Evolutionary conservation across 1,140 invertebrate genomes (phyloP).

Genomic region (Brachionus rotundiformis): DNA sequence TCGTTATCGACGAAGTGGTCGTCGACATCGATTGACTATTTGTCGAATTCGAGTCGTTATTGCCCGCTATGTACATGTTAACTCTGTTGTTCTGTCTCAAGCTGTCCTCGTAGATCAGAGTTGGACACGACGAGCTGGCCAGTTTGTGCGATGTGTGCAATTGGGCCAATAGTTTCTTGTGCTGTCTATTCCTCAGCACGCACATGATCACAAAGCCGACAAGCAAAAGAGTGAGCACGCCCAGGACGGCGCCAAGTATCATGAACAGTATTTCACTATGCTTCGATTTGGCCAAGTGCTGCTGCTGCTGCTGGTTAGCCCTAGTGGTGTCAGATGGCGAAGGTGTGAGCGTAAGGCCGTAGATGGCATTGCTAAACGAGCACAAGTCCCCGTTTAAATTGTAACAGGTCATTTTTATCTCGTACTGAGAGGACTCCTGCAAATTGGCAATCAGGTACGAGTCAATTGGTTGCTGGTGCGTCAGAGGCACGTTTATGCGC

Average conservation of each 20-base stretch:
- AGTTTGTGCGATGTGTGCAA: slow-evolving; percentile 37
- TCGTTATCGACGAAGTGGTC: slow-evolving; percentile 27
- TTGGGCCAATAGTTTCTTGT: slow-evolving; percentile 55
- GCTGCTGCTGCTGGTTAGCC: neutral
- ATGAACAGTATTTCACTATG: slow-evolving; percentile 61
- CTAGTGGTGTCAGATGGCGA: neutral
- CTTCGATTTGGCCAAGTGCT: neutral
- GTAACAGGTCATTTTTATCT: slow-evolving; percentile 21
- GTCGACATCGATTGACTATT: slow-evolving; percentile 52
- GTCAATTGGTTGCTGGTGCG: neutral
- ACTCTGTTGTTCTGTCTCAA: neutral
- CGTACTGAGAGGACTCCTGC: neutral
- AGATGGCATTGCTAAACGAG: slow-evolving; percentile 46
- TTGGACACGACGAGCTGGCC: slow-evolving; percentile 32
- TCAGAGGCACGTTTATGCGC: slow-evolving; percentile 18
- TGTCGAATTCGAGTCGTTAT: slow-evolving; percentile 44
- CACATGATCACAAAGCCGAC: slow-evolving; percentile 63
- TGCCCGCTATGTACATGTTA: neutral
- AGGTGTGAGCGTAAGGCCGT: slow-evolving; percentile 11
- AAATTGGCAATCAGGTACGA: slow-evolving; percentile 44
- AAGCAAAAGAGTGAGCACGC: slow-evolving; percentile 60
- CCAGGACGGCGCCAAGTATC: slow-evolving; percentile 62
- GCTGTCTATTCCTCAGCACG: slow-evolving; percentile 62
- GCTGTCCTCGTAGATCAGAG: slow-evolving; percentile 41
- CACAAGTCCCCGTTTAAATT: slow-evolving; percentile 50